Evolutionary conservation across 2,797 vertebrate species (phyloP).

Genomic region (Australoheros facetus): DNA sequence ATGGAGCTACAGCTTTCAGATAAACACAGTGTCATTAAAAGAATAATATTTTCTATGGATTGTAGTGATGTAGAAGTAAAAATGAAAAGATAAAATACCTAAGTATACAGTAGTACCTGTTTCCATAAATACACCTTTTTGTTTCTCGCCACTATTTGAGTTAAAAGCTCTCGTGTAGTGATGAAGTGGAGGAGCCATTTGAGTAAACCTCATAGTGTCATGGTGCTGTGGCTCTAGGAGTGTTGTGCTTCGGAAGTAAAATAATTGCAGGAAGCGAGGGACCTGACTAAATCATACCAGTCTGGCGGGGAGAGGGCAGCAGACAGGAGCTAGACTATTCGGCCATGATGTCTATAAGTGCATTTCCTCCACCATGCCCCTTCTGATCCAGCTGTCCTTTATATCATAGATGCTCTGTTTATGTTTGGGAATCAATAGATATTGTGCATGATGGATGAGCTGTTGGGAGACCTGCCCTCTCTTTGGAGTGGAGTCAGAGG

Average conservation of each 20-base stretch:
- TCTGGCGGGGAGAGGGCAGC: slow-evolving; percentile 65
- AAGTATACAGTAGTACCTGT: neutral
- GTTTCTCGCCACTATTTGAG: slow-evolving; percentile 25
- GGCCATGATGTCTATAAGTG: slow-evolving; percentile 69
- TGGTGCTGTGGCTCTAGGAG: slow-evolving; percentile 58
- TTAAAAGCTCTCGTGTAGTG: slow-evolving; percentile 56
- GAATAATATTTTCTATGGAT: neutral
- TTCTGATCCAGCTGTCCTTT: slow-evolving; percentile 75
- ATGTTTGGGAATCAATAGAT: slow-evolving; percentile 84
- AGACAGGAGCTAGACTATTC: slow-evolving; percentile 81
- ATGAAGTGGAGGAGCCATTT: slow-evolving; percentile 69
- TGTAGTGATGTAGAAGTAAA: neutral
- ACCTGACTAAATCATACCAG: slow-evolving; percentile 79
- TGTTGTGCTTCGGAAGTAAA: slow-evolving; percentile 79
- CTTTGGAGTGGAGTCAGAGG: slow-evolving; percentile 75
- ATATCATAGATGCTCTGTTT: slow-evolving; percentile 85
- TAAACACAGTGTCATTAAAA: too few species aligned
- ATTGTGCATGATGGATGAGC: slow-evolving; percentile 84
- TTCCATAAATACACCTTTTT: neutral
- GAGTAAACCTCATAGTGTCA: slow-evolving; percentile 68
- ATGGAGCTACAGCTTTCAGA: neutral
- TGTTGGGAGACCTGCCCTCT: slow-evolving; percentile 79
- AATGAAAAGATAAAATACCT: neutral
- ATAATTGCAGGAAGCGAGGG: slow-evolving; percentile 81
- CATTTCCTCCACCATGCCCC: slow-evolving; percentile 74